Evolutionary conservation across 2,888 invertebrate species (phyloP).

Genomic region (Melanargia galathea): DNA sequence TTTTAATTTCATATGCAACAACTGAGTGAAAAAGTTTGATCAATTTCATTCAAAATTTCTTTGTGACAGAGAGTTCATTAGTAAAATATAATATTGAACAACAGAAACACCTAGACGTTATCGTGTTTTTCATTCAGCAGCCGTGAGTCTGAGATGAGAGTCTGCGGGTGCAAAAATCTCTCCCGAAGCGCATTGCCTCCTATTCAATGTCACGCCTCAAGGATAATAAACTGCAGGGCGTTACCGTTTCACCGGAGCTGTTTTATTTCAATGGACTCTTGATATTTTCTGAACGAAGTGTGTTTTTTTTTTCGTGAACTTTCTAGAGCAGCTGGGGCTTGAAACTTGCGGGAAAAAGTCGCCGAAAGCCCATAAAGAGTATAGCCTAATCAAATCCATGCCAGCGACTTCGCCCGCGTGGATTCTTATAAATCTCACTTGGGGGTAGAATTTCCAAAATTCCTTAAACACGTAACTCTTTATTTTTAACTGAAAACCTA

Average conservation of each 20-base stretch:
- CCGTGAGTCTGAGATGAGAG: slow-evolving; percentile 6
- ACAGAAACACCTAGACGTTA: slow-evolving; percentile 1
- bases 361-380: too few species aligned
- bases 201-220: slow-evolving; percentile 39
- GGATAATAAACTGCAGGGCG: slow-evolving; percentile 30
- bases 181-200: slow-evolving; percentile 36
- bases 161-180: slow-evolving; percentile 37
- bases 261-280: slow-evolving; percentile 6
- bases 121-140: background rate
- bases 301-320: background rate
- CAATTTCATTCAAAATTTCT: background rate
- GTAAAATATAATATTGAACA: background rate
- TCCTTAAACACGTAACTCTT: too few species aligned
- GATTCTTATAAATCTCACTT: too few species aligned
- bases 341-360: too few species aligned
- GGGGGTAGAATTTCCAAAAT: too few species aligned
- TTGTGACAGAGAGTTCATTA: background rate
- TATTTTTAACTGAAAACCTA: too few species aligned
- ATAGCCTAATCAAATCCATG: too few species aligned
- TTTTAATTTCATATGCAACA: too few species aligned
- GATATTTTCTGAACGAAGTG: background rate
- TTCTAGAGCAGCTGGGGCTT: background rate
- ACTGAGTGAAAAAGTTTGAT: too few species aligned
- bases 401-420: too few species aligned
- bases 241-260: slow-evolving; percentile 20